Percentiles rank a stretch among this genome's conserved stretches.
phyloP scores from a whole-genome alignment of 2,113 vertebrate genomes.

The Embiotoca jacksoni region DNA sequence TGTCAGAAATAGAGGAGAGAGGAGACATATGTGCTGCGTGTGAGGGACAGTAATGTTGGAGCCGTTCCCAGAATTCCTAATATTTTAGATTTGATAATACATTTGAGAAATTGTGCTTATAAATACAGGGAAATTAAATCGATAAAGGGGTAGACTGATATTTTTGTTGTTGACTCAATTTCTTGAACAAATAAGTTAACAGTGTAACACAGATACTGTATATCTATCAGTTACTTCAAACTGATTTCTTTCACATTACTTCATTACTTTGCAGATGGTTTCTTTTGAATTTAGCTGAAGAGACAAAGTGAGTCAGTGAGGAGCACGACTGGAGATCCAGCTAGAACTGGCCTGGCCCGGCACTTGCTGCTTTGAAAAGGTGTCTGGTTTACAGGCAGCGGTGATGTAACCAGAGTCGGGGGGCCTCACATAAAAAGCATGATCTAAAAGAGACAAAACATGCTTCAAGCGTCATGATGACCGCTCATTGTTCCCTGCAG shows the following conservation, averaged over 20 bases:
- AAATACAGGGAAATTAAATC: too few relatives aligned
- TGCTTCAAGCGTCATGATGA: not conserved
- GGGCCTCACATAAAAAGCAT: slow-evolving; percentile 25
- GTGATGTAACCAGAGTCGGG: slow-evolving; percentile 49
- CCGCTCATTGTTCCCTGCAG: not conserved
- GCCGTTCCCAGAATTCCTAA: slow-evolving; percentile 39
- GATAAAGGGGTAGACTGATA: too few relatives aligned
- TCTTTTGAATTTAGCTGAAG: not conserved
- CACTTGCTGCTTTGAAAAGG: slow-evolving; percentile 39
- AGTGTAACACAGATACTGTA: not conserved
- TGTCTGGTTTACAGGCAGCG: slow-evolving; percentile 54
- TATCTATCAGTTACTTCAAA: not conserved
- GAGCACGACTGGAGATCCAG: slow-evolving; percentile 49
- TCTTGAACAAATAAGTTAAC: not conserved
- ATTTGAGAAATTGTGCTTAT: too few relatives aligned
- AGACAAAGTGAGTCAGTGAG: not conserved
- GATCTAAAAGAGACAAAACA: slow-evolving; percentile 34
- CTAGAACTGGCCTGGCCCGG: slow-evolving; percentile 59
- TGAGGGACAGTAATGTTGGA: not conserved
- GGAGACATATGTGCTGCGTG: slow-evolving; percentile 1
- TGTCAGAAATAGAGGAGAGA: slow-evolving; percentile 34
- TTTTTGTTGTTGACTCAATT: too few relatives aligned
- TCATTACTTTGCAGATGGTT: not conserved
- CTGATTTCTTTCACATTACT: not conserved
- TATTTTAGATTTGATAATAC: not conserved